Conservation (phyloP, 2,113 vertebrate species). For the Micronisus gabar region DNA sequence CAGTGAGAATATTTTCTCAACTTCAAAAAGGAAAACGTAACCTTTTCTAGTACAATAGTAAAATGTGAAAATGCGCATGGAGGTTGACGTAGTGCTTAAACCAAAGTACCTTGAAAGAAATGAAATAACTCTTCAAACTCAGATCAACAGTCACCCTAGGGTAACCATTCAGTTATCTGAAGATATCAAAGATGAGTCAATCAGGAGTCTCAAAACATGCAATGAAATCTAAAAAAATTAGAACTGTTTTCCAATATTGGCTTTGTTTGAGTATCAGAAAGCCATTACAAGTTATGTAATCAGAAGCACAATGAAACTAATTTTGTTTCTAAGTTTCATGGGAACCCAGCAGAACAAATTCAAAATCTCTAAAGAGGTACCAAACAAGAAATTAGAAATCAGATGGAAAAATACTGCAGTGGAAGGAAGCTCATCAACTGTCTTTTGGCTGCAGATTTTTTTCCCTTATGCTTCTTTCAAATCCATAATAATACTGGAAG, state of each 20-base stretch:
- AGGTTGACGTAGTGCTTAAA: neutral
- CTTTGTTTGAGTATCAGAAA: neutral
- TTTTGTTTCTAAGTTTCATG: neutral
- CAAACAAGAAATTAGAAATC: neutral
- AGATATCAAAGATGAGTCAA: neutral
- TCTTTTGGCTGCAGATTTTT: neutral
- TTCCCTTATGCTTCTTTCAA: neutral
- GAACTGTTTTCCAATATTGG: neutral
- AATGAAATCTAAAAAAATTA: neutral
- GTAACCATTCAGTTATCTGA: neutral
- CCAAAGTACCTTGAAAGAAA: neutral
- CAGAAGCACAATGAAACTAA: neutral
- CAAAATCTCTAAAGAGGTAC: neutral
- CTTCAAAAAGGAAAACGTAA: neutral
- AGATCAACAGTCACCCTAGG: neutral
- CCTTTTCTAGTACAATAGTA: neutral
- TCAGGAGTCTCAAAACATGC: neutral
- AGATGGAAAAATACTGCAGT: neutral
- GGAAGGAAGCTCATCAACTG: neutral
- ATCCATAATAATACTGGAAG: neutral
- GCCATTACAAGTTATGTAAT: neutral
- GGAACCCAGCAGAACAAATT: neutral
- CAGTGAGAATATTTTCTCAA: neutral
- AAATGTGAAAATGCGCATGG: neutral
- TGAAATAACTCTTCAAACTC: neutral